These are phyloP conservation scores for Python bivittatus DNA, from an alignment of 2,113 vertebrate genomes.

Conservation along the genomic window DNA sequence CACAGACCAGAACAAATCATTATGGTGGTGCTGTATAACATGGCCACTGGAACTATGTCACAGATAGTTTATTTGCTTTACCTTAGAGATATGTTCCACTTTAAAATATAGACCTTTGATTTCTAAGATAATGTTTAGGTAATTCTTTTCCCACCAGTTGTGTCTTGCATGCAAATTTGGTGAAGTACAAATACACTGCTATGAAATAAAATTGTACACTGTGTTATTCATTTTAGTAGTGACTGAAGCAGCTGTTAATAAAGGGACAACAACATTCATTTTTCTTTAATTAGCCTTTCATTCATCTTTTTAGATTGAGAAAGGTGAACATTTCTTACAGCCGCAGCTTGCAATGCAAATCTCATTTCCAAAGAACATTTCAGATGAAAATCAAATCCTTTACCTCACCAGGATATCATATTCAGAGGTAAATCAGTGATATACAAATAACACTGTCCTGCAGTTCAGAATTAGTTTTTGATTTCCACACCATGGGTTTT, in stretches of 20 bases:
- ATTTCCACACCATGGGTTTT: not conserved
- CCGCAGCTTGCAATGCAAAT: slow-evolving; percentile 81
- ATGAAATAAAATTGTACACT: not conserved
- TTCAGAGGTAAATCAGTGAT: slow-evolving; percentile 73
- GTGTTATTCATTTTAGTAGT: not conserved
- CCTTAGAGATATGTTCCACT: not conserved
- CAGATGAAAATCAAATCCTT: slow-evolving; percentile 77
- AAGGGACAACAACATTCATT: not conserved
- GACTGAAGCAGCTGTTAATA: not conserved
- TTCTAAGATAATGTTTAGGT: not conserved
- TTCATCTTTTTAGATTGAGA: slow-evolving; percentile 78
- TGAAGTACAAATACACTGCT: not conserved
- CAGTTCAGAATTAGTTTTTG: not conserved
- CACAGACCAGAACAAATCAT: not conserved
- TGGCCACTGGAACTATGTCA: not conserved
- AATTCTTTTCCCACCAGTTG: not conserved
- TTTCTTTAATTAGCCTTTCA: not conserved
- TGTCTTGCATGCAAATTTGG: not conserved
- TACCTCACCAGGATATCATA: slow-evolving; percentile 79
- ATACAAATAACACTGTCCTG: not conserved
- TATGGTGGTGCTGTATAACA: not conserved
- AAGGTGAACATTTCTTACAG: slow-evolving; percentile 71
- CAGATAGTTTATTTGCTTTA: not conserved
- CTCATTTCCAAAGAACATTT: slow-evolving; percentile 80
- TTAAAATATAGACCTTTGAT: not conserved